Conservation (phyloP, 2,888 invertebrate genomes). For the Chloroclystis v-ata region DNA sequence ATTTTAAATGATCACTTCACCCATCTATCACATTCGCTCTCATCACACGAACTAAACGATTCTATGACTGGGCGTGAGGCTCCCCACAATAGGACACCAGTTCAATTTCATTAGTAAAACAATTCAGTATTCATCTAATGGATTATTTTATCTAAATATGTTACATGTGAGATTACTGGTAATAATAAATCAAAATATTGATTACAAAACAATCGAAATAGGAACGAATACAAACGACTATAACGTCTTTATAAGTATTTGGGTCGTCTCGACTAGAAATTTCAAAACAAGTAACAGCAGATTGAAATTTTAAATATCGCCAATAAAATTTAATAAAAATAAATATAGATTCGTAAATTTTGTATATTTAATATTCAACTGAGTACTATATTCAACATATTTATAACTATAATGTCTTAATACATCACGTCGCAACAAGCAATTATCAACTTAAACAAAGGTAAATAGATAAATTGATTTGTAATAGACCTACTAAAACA, state of each 20-base stretch:
- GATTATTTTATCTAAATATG: constrained; percentile 51
- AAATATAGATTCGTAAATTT: constrained; percentile 48
- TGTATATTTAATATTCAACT: constrained; percentile 27
- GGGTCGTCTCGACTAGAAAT: constrained; percentile 71
- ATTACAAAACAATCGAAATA: constrained; percentile 45
- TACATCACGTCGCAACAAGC: constrained; percentile 68
- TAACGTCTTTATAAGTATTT: constrained; percentile 59
- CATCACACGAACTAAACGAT: constrained; percentile 50
- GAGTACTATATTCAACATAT: constrained; percentile 37
- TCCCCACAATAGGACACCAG: neutral
- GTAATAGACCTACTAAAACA: constrained; percentile 72
- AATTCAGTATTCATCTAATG: constrained; percentile 50
- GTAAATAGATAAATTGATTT: constrained; percentile 67
- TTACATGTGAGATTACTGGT: constrained; percentile 47
- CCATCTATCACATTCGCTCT: constrained; percentile 57
- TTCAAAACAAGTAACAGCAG: constrained; percentile 47
- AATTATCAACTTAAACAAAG: constrained; percentile 68
- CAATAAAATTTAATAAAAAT: constrained; percentile 41
- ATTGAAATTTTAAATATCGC: constrained; percentile 47
- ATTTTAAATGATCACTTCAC: constrained; percentile 43
- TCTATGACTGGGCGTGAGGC: constrained; percentile 3
- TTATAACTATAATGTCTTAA: constrained; percentile 60
- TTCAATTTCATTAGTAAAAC: constrained; percentile 27
- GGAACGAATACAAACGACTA: constrained; percentile 62
- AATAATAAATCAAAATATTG: constrained; percentile 40